Base-by-base conservation (phyloP, 2,888 invertebrate genomes). In the Charanyca ferruginea region DNA sequence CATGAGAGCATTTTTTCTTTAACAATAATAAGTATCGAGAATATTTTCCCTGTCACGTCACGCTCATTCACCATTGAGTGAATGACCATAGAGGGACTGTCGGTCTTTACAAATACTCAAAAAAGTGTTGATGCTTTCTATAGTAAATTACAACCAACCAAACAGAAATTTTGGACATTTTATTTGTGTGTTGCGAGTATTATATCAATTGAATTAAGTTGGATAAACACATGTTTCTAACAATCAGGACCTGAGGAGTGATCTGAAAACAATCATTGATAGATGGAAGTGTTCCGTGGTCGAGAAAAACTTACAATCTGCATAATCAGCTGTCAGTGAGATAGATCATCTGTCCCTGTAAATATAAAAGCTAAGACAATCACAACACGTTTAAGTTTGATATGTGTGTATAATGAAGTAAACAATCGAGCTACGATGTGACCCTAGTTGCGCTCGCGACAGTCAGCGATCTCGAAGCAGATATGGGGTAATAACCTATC, bases 301-400 rank as follows among this genome's bases (percentile, higher is more conserved):
- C 88, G 87, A 93, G 94, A 93, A 95, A 95, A 95, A 94, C 95
- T 93, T 93, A 92, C 94, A 94, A 93, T 95, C 95, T 94, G 94
- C 95, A 95, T 95, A 95, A 95, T 95, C 95, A 95, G 95, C 95
- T 95, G 96, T 96, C 95, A 96, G 92, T 94, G 94, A 95, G 92
- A 93, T 90, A 94, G 93, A 95, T 95, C 95, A 95, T 95, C 95
- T 95, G 95, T 95, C 94, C 91, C 92, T 94, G 95, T 95, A 95
- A 95, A 95, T 95, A 95, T 93, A 92, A 94, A 94, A 94, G 91
- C 91, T 93, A 90, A 95, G 92, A 93, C 92, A 90, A 94, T 91
- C 94, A 93, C 89, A 94, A 93, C 92, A 93, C 91, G 89, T 92
- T 93, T 89, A 84, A 85, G 85, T 85, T 84, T 77, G 80, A 85